Evolutionary conservation across 2,113 vertebrate genomes (phyloP).

Genomic region (Vulpes lagopus): DNA sequence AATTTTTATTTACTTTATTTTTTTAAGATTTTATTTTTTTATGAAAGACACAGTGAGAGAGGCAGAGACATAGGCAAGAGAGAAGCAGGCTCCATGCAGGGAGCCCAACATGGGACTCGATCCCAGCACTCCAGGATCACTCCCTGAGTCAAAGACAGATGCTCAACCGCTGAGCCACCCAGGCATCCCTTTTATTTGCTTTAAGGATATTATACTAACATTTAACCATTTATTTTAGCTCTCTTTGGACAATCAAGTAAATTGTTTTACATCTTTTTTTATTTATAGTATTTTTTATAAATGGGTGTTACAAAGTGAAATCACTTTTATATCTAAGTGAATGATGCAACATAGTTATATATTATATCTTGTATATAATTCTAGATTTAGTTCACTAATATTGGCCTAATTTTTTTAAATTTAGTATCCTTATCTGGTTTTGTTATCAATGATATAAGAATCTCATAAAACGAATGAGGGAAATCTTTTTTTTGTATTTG

Average conservation of each 20-base stretch:
- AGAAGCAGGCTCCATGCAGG: too few relatives aligned
- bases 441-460: not conserved
- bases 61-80: too few relatives aligned
- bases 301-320: not conserved
- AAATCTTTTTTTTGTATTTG: not conserved
- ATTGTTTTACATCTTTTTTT: not conserved
- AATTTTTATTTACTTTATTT: too few relatives aligned
- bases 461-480: not conserved
- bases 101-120: too few relatives aligned
- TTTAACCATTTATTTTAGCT: not conserved
- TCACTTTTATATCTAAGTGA: not conserved
- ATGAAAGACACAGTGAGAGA: too few relatives aligned
- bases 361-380: not conserved
- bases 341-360: not conserved
- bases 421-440: not conserved
- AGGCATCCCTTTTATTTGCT: too few relatives aligned
- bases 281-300: not conserved
- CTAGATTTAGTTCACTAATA: not conserved
- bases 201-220: not conserved
- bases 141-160: too few relatives aligned
- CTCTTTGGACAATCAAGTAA: not conserved
- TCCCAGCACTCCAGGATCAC: too few relatives aligned
- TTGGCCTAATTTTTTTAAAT: not conserved
- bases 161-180: too few relatives aligned
- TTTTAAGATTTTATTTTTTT: too few relatives aligned